Conservation (phyloP, 2,113 vertebrate species). For the Sander vitreus region DNA sequence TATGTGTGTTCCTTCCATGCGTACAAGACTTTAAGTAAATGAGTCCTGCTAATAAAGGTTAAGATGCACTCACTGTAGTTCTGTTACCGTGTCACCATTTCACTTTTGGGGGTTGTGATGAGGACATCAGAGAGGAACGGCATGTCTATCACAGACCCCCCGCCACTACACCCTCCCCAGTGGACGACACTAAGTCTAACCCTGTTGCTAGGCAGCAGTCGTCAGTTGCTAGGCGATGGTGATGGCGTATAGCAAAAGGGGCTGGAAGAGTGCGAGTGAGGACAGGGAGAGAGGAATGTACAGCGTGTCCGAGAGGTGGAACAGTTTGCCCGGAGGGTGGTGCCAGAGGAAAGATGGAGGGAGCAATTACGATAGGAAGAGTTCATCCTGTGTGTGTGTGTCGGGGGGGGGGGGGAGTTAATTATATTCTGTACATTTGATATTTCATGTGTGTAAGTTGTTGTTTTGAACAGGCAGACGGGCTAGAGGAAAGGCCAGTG, state of each 20-base stretch:
- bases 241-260: constrained; percentile 36
- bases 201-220: constrained; percentile 78
- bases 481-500: background rate
- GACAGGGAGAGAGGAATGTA: constrained; percentile 34
- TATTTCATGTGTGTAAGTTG: background rate
- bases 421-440: too few relatives aligned
- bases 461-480: background rate
- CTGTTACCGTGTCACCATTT: too few relatives aligned
- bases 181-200: constrained; percentile 40
- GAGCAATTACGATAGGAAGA: background rate
- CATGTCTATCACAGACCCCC: constrained; percentile 25
- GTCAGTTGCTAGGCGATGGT: constrained; percentile 77
- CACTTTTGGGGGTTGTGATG: background rate
- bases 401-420: too few relatives aligned
- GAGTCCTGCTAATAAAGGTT: too few relatives aligned
- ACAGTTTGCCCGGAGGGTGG: background rate
- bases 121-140: constrained; percentile 36
- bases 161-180: constrained; percentile 12
- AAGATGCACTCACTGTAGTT: too few relatives aligned
- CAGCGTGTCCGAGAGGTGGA: background rate
- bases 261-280: constrained; percentile 55
- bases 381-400: too few relatives aligned
- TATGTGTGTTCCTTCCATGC: too few relatives aligned
- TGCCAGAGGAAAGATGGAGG: background rate
- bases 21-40: too few relatives aligned